Evolutionary conservation across 2,797 vertebrate genomes (phyloP).

Genomic region (Lepidocolaptes lacrymiger): DNA sequence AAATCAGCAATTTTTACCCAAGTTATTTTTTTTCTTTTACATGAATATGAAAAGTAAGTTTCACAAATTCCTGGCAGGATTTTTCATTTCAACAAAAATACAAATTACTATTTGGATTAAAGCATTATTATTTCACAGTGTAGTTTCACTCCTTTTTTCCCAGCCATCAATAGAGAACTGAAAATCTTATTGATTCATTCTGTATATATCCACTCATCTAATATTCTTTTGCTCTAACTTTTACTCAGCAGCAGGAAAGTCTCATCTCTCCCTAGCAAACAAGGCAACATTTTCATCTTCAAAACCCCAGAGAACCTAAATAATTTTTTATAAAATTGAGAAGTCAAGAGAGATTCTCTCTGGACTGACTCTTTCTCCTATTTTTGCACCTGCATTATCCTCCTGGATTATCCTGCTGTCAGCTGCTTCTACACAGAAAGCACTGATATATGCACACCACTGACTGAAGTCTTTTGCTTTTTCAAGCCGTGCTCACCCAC

Average conservation of each 20-base stretch:
- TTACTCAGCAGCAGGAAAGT: slow-evolving; percentile 16
- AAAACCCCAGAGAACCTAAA: slow-evolving; percentile 18
- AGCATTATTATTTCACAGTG: not conserved
- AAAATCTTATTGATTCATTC: not conserved
- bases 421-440: slow-evolving; percentile 33
- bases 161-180: not conserved
- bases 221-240: not conserved
- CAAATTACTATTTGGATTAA: not conserved
- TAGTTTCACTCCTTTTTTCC: not conserved
- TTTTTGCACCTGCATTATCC: slow-evolving; percentile 42
- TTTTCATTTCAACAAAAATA: not conserved
- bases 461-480: slow-evolving; percentile 11
- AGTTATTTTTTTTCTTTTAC: not conserved
- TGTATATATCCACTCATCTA: not conserved
- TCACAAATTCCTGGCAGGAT: not conserved
- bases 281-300: not conserved
- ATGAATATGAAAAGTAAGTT: not conserved
- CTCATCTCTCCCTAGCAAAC: not conserved
- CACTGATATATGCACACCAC: not conserved
- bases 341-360: not conserved
- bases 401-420: slow-evolving; percentile 44
- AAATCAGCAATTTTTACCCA: not conserved
- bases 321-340: slow-evolving; percentile 8
- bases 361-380: not conserved
- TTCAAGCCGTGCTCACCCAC: not conserved